Conservation (phyloP, 2,797 vertebrate species). For the Zalophus californianus region DNA sequence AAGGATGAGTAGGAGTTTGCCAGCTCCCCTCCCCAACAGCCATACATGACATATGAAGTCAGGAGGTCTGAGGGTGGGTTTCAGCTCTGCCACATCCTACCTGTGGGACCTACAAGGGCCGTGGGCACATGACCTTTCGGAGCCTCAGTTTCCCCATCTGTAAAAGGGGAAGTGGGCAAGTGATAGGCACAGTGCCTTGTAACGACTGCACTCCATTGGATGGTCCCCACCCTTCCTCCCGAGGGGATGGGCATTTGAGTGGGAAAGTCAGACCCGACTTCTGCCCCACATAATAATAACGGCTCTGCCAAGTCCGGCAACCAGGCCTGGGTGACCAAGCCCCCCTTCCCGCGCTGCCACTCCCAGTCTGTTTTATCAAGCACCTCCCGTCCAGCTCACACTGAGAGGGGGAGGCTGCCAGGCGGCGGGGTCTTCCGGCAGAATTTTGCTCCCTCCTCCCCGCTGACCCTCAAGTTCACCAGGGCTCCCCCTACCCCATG, state of each 20-base stretch:
- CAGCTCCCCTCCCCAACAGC: neutral
- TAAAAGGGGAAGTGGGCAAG: neutral
- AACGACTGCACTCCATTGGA: neutral
- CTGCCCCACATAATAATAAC: neutral
- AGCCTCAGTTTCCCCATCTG: constrained; percentile 62
- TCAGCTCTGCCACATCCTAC: neutral
- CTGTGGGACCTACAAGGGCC: neutral
- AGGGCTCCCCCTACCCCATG: neutral
- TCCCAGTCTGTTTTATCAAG: neutral
- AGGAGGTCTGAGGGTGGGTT: neutral
- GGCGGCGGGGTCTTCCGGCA: neutral
- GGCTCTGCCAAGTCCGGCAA: neutral
- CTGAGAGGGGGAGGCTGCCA: neutral
- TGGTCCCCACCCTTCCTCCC: neutral
- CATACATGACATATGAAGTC: neutral
- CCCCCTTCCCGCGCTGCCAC: neutral
- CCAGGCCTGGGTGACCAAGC: neutral
- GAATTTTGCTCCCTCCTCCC: neutral
- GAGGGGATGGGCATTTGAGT: neutral
- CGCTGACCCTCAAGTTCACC: neutral
- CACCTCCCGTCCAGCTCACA: neutral
- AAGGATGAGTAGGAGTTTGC: neutral
- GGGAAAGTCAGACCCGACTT: neutral
- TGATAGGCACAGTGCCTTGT: neutral
- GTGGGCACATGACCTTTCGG: neutral